phyloP scores from a whole-genome alignment of 1,140 invertebrate species.

The Heliconius himera region DNA sequence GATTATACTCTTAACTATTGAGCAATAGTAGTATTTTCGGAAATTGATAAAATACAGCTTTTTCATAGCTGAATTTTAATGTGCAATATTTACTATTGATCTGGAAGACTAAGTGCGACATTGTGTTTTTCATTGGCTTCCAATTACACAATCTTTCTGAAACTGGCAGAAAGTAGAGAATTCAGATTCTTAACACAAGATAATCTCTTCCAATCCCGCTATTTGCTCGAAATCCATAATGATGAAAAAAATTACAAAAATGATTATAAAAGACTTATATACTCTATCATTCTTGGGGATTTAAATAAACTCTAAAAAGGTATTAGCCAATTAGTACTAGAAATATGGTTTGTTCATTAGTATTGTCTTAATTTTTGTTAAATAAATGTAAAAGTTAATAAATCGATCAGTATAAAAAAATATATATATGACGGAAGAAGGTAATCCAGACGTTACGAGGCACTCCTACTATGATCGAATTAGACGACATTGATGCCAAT shows the following conservation, averaged over 20 bases:
- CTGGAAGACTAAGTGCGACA: too few relatives aligned
- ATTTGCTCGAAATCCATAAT: not conserved
- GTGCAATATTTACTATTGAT: too few relatives aligned
- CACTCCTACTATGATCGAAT: slow-evolving; percentile 57
- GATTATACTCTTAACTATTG: too few relatives aligned
- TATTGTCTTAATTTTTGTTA: not conserved
- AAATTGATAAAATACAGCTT: too few relatives aligned
- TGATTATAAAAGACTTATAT: not conserved
- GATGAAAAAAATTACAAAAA: not conserved
- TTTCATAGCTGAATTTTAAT: too few relatives aligned
- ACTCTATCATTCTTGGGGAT: not conserved
- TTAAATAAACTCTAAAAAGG: too few relatives aligned
- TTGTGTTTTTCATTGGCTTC: not conserved
- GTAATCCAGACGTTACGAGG: slow-evolving; percentile 56
- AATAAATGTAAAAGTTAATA: not conserved
- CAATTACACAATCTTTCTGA: not conserved
- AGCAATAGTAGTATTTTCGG: too few relatives aligned
- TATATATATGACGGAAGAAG: slow-evolving; percentile 48
- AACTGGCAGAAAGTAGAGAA: not conserved
- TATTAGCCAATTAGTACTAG: too few relatives aligned
- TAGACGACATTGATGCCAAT: slow-evolving; percentile 44
- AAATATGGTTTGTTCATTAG: too few relatives aligned
- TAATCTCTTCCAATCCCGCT: too few relatives aligned
- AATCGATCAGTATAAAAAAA: not conserved
- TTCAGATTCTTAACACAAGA: too few relatives aligned